Base-by-base conservation (phyloP, 2,888 invertebrate genomes). In the Volucella inflata region DNA sequence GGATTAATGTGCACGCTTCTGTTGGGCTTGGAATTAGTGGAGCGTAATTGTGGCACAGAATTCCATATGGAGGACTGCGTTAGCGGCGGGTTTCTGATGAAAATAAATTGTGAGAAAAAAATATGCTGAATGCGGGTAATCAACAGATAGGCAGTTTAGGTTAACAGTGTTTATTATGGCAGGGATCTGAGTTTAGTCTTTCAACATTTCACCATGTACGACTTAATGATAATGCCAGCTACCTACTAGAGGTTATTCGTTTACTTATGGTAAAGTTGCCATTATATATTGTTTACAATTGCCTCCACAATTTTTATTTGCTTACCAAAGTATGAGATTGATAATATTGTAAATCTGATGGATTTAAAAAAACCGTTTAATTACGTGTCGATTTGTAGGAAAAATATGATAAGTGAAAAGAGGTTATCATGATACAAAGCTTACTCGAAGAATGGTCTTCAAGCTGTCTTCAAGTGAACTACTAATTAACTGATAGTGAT, bases 1-100 rank as follows among this genome's bases (percentile, higher is more conserved):
- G 84, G 80, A 85, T 85, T 85, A 80, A 80, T 85, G 80, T 48
- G 80, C 46, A 72, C 80, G 80, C 84, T 85, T 80, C 84, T 85
- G 84, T 85, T 75, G 59, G 38, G 57, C 36, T 62, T 38, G 57
- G 51, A 84, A 83, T 72, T 74, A 64, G 51, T 38, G 30, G 10
- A 50, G 55, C 38, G 53, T 30, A 30, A 30, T 30, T 30, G 30
- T 30, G 6, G 30, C 30, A 30, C 30, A 36, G 48, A 48, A 75
- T 78, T 70, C 74, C 79, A 51, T 48, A 74, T 14, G 48, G n/a
- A 17, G 57, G n/a, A 8, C 36, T 3, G 11, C 17, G 11, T 40
- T 3, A 17, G 53, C 14, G n/a, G n/a, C 38, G 14, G 8, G 51
- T 62, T 44, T 74, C 51, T 70, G 57, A 14, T 50, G 65, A 46